phyloP scores from a whole-genome alignment of 1,140 invertebrate species.

The Micrasema minimum region DNA sequence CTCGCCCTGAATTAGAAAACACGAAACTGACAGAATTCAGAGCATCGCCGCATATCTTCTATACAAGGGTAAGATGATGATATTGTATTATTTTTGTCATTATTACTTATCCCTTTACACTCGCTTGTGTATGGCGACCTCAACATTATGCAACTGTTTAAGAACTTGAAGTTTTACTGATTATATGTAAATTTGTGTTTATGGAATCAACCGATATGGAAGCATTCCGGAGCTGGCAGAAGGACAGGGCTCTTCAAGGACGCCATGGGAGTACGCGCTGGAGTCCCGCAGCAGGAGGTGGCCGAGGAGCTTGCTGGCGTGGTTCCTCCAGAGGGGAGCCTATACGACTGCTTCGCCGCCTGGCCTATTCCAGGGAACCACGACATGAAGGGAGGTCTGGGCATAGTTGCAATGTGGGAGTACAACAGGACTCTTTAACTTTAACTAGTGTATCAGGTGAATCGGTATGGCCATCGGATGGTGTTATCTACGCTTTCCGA shows the following conservation, averaged over 20 bases:
- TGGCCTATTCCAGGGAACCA: conserved; percentile 90
- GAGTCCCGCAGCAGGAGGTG: conserved; percentile 97
- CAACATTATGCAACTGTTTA: too few relatives aligned
- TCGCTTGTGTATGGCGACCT: too few relatives aligned
- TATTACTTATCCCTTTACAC: not conserved
- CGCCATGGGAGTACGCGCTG: conserved; percentile 99
- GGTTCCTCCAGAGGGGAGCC: conserved; percentile 96
- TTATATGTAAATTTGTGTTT: too few relatives aligned
- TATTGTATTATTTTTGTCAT: not conserved
- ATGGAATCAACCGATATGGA: conserved; percentile 99
- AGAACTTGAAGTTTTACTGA: too few relatives aligned
- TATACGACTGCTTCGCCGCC: conserved; percentile 98
- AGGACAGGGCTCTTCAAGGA: conserved; percentile 97
- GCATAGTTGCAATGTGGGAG: too few relatives aligned
- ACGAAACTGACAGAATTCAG: conserved; percentile 99
- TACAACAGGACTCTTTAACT: too few relatives aligned
- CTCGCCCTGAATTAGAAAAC: conserved; percentile 97
- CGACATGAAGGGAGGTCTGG: too few relatives aligned
- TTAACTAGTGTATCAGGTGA: too few relatives aligned
- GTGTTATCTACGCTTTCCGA: too few relatives aligned
- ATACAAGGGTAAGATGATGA: conserved; percentile 82
- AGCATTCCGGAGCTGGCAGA: conserved; percentile 98
- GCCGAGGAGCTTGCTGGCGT: conserved; percentile 95
- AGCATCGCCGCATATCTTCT: conserved; percentile 98
- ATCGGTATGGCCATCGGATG: too few relatives aligned